Evolutionary conservation across 2,888 invertebrate species (phyloP), one percentile per base, ranked within the genome.

Genomic region (Cataglyphis cursor): DNA sequence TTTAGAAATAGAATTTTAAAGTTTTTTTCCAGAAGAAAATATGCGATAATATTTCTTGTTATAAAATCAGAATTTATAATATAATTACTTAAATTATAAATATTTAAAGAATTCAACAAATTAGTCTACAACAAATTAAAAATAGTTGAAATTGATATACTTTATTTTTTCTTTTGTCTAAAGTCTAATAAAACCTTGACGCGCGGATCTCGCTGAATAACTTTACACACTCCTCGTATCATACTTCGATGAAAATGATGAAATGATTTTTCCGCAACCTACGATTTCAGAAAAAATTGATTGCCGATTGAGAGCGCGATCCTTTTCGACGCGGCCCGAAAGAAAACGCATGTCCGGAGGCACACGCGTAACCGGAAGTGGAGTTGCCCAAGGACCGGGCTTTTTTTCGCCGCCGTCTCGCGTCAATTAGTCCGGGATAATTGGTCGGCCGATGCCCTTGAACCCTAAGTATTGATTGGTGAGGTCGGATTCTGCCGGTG

Each of bases 381-480:
- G 54, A 15, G 41, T 73, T 61, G 35, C 18, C 66, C 8, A 62
- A 44, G 83, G 75, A 59, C 64, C 72, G 28, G 75, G 81, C 88
- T 90, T 88, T 92, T 90, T 89, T 89, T 86, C 85, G 72, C 66
- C 57, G 75, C 70, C 82, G 87, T 87, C 87, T 87, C 88, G 87
- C 91, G 90, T 92, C 93, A 94, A 94, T 95, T 94, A 94, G 93
- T 94, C 91, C 87, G 90, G 91, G 92, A 94, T 94, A 95, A 95
- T 95, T 95, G 95, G 93, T 94, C 93, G 94, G 93, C 93, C 94
- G 93, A 94, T 94, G 94, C 93, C 95, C 95, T 94, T 95, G 94
- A 95, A 95, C 93, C 94, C 93, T 93, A 92, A 93, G 94, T 94
- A 95, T 95, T 94, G 95, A 95, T 95, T 95, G 94, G 93, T 91